Evolutionary conservation across 2,888 invertebrate genomes (phyloP).

Genomic region (Mesoligia furuncula): DNA sequence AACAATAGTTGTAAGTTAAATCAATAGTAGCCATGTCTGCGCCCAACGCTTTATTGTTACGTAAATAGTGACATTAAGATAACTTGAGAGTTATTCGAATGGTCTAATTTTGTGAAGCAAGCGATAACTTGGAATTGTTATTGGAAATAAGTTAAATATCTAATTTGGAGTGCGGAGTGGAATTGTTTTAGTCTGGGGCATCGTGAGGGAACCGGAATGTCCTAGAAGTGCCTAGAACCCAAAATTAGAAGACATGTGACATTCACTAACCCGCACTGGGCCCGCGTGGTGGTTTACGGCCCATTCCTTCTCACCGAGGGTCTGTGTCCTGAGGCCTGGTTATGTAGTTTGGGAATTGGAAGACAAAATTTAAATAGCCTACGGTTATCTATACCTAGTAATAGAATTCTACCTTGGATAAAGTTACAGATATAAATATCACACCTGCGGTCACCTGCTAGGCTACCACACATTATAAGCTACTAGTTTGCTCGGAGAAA

Average conservation of each 20-base stretch:
- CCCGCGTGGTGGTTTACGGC: no score
- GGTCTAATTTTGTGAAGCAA: constrained; percentile 59
- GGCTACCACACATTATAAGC: not conserved
- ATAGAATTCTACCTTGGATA: not conserved
- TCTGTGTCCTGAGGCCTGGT: no score
- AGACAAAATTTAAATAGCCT: not conserved
- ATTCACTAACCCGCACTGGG: no score
- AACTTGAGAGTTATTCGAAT: constrained; percentile 49
- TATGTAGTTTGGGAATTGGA: not conserved
- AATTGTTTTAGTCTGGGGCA: constrained; percentile 3
- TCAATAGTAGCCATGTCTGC: constrained; percentile 60
- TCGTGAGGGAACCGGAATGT: no score
- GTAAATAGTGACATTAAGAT: constrained; percentile 62
- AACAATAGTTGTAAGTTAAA: constrained; percentile 54
- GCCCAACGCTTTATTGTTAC: constrained; percentile 66
- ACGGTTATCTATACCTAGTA: no score
- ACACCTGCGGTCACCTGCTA: not conserved
- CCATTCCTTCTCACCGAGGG: no score
- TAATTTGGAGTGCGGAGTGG: constrained; percentile 20
- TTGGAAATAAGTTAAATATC: constrained; percentile 38
- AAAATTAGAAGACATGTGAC: no score
- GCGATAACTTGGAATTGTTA: constrained; percentile 57
- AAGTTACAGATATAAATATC: not conserved
- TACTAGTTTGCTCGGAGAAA: not conserved
- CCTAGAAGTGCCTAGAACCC: no score